Evolutionary conservation across 2,888 invertebrate species (phyloP), one percentile per base, ranked within the genome.

Genomic region (Amblyjoppa proteus): DNA sequence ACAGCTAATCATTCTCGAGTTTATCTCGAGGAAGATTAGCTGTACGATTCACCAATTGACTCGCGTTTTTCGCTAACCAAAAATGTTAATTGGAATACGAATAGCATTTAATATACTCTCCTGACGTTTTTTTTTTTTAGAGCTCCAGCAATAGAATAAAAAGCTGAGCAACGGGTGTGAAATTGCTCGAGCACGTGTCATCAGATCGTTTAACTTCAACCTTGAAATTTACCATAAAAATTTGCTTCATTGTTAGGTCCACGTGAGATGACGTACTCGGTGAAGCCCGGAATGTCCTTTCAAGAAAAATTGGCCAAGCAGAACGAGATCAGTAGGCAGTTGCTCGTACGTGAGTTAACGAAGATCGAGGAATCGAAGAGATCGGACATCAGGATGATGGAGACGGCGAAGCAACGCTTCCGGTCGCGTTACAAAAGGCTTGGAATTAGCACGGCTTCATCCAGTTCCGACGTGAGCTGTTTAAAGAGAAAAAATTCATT

Each of bases 331-430:
- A 88, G 68, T 41, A 85, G 86, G 69, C 88, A 88, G 74, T 87
- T 68, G 66, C 85, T 90, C 41, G 58, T 80, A n/a, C 87, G 77
- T n/a, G 89, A 90, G 83, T 80, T 91, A 20, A 79, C 81, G 71
- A 89, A 87, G 64, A 82, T 91, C 45, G 85, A 89, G 28, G 85
- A 85, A 77, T 81, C 82, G 41, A 88, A 89, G 75, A 90, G 88
- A 74, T 88, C 89, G 31, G 88, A 89, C 16, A 80, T 88, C 6
- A 87, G 88, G 61, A 90, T 89, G 88, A 77, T 91, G 41, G 89
- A 91, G 25, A 87, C 88, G 2, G 87, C 71, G n/a, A 88, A 84
- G 73, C 88, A 88, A 66, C 88, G 90, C 25, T 91, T 91, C 70
- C 86, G 88, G 58, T 86, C 83, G 9, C 89, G 89, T 34, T 84